Evolutionary conservation across 2,888 invertebrate species (phyloP), one percentile per base, ranked within the genome.

Genomic region (Ophion obscuratus): DNA sequence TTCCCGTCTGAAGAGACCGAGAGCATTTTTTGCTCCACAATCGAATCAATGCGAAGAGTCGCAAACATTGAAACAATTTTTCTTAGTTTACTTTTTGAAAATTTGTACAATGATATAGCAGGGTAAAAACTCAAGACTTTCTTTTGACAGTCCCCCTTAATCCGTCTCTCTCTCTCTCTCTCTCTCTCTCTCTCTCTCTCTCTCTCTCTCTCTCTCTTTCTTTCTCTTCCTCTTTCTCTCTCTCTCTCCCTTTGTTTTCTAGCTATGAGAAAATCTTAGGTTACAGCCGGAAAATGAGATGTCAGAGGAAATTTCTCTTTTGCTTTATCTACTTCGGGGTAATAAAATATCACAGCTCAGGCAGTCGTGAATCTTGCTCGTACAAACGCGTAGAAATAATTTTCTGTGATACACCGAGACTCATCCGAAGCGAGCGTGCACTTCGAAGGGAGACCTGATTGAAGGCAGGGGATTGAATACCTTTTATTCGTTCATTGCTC

Each of bases 1-100:
- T 68, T 83, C 59, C 66, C 85, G 79, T 85, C 80, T 76, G 77
- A 81, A 79, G 70, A 71, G 71, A 61, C 40, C 76, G 61, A 80
- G 66, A 66, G 73, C 78, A 20, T 66, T 67, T 67, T 67, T 75
- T 62, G 57, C 66, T 59, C 59, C 71, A 53, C 75, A 81, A 85
- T 85, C 57, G 67, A 81, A 81, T 85, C 77, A 78, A 68, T 20
- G 64, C 27, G 77, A 74, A 78, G 81, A 78, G 73, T 81, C 64
- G 73, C 74, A 78, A 78, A 81, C 64, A 74, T 85, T 81, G 62
- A 81, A 67, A 64, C 53, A 40, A 47, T 59, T 66, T 74, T 73
- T 62, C 27, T 68, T 47, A 47, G 40, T 44, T 59, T 59, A 44
- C 68, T 66, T 36, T 2, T 59, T 44, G 10, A 47, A n/a, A n/a